These are phyloP conservation scores for Subanguina moxae DNA, from an alignment of 1,140 invertebrate genomes.

Conservation along the genomic window DNA sequence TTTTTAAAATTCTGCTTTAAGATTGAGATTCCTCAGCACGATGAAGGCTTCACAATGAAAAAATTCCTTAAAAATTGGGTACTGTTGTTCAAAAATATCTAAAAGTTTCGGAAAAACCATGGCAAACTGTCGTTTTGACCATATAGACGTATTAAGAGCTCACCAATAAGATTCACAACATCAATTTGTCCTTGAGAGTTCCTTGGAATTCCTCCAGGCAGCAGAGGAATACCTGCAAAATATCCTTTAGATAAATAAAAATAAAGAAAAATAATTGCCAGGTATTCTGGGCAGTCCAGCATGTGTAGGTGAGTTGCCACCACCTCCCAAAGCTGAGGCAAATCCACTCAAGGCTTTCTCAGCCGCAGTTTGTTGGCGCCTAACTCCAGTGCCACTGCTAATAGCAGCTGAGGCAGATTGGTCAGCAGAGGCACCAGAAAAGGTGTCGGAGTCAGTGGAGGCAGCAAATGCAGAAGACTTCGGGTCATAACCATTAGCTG, in stretches of 20 bases:
- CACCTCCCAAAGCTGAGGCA: constrained; percentile 56
- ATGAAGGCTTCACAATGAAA: too few species aligned
- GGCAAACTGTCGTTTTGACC: too few species aligned
- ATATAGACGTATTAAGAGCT: too few species aligned
- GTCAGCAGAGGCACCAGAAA: constrained; percentile 21
- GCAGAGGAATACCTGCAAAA: constrained; percentile 51
- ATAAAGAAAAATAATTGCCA: constrained; percentile 24
- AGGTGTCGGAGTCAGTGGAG: constrained; percentile 11
- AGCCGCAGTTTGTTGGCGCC: constrained; percentile 55
- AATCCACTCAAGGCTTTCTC: constrained; percentile 54
- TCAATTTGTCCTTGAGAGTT: constrained; percentile 59
- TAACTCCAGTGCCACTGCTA: constrained; percentile 10
- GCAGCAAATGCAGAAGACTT: constrained; percentile 18
- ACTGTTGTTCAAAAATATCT: constrained; percentile 7
- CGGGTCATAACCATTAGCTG: not conserved
- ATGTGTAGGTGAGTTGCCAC: constrained; percentile 51
- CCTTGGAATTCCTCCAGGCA: constrained; percentile 57
- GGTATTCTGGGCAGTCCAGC: constrained; percentile 40
- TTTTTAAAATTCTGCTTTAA: too few species aligned
- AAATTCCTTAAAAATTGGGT: too few species aligned
- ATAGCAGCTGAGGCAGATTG: constrained; percentile 6
- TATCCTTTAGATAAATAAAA: not conserved
- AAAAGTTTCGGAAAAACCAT: too few species aligned
- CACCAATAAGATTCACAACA: constrained; percentile 56
- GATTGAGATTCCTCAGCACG: too few species aligned